Conservation (phyloP, 2,797 vertebrate species). For the Anas bahamensis region DNA sequence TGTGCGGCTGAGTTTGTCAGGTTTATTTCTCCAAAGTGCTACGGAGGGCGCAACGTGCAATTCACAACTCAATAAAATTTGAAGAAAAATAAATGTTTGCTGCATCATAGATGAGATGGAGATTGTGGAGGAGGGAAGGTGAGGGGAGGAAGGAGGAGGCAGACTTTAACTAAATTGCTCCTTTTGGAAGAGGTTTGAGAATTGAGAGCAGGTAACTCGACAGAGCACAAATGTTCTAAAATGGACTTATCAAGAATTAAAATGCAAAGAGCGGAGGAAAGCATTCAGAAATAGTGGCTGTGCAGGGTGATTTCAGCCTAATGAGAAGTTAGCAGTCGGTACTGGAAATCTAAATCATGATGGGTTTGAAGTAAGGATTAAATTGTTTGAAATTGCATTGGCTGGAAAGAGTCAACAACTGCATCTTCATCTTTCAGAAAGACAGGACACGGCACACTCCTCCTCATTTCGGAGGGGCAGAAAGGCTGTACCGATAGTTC, state of each 20-base stretch:
- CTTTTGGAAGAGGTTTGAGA: constrained; percentile 17
- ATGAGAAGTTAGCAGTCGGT: neutral
- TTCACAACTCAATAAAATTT: constrained; percentile 4
- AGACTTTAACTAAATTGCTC: constrained; percentile 1
- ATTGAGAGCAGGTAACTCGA: neutral
- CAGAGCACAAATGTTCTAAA: neutral
- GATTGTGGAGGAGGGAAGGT: constrained; percentile 2
- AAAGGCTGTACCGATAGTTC: neutral
- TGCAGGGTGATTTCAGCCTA: neutral
- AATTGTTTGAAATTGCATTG: neutral
- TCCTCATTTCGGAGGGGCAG: neutral
- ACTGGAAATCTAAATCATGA: neutral
- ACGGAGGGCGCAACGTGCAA: neutral
- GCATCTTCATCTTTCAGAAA: neutral
- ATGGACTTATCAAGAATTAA: neutral
- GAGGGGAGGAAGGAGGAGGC: neutral
- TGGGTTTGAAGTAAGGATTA: neutral
- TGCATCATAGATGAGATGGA: neutral
- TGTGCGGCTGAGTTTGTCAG: neutral
- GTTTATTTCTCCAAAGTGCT: constrained; percentile 42
- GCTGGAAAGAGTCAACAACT: neutral
- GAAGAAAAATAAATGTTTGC: constrained; percentile 19
- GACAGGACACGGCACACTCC: neutral
- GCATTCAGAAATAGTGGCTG: neutral
- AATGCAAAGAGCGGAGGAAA: neutral